phyloP scores from a whole-genome alignment of 2,113 vertebrate species.

The Gopherus evgoodei region DNA sequence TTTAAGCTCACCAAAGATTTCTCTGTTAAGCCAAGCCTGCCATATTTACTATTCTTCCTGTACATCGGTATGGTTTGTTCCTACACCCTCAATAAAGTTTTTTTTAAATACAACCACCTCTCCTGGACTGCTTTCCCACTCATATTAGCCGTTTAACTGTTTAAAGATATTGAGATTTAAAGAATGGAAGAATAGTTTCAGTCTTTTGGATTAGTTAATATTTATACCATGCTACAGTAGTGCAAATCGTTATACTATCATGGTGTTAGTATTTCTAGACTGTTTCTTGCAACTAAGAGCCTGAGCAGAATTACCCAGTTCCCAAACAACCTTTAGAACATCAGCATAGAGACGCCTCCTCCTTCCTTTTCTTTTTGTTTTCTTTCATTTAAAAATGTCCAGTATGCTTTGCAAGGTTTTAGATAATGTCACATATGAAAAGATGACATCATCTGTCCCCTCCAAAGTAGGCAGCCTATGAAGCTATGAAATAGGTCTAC shows the following conservation, averaged over 20 bases:
- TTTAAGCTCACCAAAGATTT: too few species aligned
- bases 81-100: too few species aligned
- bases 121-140: too few species aligned
- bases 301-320: not conserved
- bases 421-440: not conserved
- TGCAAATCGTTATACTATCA: not conserved
- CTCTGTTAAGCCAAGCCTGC: too few species aligned
- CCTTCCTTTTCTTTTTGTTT: constrained; percentile 31
- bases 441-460: not conserved
- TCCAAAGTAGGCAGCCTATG: not conserved
- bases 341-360: constrained; percentile 13
- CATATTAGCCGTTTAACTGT: not conserved
- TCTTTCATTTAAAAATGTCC: constrained; percentile 35
- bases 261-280: not conserved
- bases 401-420: constrained; percentile 5
- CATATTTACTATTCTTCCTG: too few species aligned
- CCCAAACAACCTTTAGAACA: constrained; percentile 9
- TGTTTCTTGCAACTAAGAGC: not conserved
- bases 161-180: not conserved
- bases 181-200: not conserved
- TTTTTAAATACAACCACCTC: too few species aligned
- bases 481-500: not conserved
- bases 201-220: not conserved
- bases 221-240: not conserved
- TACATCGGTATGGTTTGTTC: too few species aligned